Evolutionary conservation across 1,140 invertebrate genomes (phyloP).

Genomic region (Sinonovacula constricta): DNA sequence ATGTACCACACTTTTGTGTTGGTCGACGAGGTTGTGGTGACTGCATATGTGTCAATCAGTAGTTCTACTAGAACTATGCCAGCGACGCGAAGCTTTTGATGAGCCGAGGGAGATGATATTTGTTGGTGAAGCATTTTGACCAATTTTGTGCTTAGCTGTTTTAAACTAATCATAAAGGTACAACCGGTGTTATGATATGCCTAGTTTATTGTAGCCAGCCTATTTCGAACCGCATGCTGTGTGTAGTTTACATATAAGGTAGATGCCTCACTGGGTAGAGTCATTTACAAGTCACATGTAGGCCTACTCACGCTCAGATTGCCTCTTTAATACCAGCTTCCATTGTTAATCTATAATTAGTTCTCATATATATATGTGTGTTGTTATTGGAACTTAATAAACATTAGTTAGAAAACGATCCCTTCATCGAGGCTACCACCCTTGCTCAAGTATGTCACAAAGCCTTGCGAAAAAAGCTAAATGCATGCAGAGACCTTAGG

Average conservation of each 20-base stretch:
- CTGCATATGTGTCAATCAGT: not conserved
- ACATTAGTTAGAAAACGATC: no score
- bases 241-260: no score
- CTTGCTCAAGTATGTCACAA: slow-evolving; percentile 9
- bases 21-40: not conserved
- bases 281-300: no score
- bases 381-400: no score
- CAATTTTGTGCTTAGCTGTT: slow-evolving; percentile 2
- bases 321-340: no score
- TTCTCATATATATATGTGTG: no score
- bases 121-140: not conserved
- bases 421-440: not conserved
- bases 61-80: not conserved
- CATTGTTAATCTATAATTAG: no score
- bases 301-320: no score
- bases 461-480: slow-evolving; percentile 14
- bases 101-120: not conserved
- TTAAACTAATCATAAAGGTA: not conserved
- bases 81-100: not conserved
- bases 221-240: no score
- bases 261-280: no score
- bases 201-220: no score
- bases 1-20: slow-evolving; percentile 11
- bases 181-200: no score
- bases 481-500: not conserved